phyloP scores from a whole-genome alignment of 2,888 invertebrate genomes.

The Scaptomyza flava region DNA sequence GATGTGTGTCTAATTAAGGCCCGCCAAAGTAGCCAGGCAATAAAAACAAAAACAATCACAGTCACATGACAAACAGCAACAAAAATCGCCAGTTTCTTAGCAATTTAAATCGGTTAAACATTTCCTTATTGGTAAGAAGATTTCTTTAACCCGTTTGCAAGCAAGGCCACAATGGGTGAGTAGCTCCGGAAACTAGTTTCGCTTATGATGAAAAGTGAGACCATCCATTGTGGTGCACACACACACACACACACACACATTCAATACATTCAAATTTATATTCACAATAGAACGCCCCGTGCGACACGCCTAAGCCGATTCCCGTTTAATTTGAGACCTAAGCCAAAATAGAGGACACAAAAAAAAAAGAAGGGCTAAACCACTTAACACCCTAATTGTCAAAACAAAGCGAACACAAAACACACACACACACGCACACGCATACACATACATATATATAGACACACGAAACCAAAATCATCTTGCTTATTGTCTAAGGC shows the following conservation, averaged over 20 bases:
- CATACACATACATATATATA: constrained; percentile 12
- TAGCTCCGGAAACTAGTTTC: constrained; percentile 59
- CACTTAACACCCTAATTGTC: constrained; percentile 82
- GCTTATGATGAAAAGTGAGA: constrained; percentile 56
- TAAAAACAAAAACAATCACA: constrained; percentile 71
- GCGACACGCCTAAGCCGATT: constrained; percentile 76
- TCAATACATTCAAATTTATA: constrained; percentile 16
- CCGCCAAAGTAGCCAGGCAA: constrained; percentile 79
- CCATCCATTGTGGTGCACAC: constrained; percentile 2
- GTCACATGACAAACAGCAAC: constrained; percentile 43
- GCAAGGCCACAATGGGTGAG: too few relatives aligned
- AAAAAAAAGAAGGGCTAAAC: constrained; percentile 77
- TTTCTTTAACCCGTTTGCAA: too few relatives aligned
- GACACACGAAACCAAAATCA: constrained; percentile 36
- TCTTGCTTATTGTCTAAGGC: constrained; percentile 35
- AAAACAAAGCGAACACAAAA: constrained; percentile 74
- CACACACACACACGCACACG: constrained; percentile 32
- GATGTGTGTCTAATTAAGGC: constrained; percentile 82
- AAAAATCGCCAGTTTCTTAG: not conserved
- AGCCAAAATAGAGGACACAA: constrained; percentile 2
- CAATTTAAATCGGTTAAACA: too few relatives aligned
- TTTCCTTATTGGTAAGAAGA: too few relatives aligned
- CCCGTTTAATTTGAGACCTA: constrained; percentile 73
- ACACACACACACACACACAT: too few relatives aligned
- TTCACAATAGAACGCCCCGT: constrained; percentile 81